Percentiles rank a stretch among this genome's conserved stretches.
phyloP scores from a whole-genome alignment of 2,888 invertebrate species.

The Hemistola chrysoprasaria region DNA sequence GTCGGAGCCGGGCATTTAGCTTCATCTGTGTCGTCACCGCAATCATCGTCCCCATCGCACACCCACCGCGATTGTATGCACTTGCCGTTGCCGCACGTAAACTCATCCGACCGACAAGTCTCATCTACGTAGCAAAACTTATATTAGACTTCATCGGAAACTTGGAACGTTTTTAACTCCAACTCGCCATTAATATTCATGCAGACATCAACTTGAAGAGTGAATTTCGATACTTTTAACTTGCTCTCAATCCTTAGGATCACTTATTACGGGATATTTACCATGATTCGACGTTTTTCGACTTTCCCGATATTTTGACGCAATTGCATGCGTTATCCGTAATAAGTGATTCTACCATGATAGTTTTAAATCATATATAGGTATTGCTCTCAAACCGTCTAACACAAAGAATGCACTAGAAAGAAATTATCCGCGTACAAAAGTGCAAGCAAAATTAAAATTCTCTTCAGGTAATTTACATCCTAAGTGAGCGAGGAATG shows the following conservation, averaged over 20 bases:
- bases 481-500: constrained; percentile 37
- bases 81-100: constrained; percentile 94
- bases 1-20: constrained; percentile 86
- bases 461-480: constrained; percentile 40
- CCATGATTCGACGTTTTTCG: too few relatives aligned
- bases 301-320: too few relatives aligned
- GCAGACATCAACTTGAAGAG: constrained; percentile 8
- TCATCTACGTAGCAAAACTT: constrained; percentile 83
- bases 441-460: constrained; percentile 43
- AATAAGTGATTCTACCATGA: too few relatives aligned
- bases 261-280: too few relatives aligned
- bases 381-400: too few relatives aligned
- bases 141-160: constrained; percentile 13
- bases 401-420: constrained; percentile 45
- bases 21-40: constrained; percentile 93
- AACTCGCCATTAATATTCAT: constrained; percentile 14
- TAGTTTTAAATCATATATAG: too few relatives aligned
- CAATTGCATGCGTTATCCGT: too few relatives aligned
- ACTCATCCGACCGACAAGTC: constrained; percentile 95
- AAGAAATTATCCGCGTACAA: constrained; percentile 33
- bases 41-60: constrained; percentile 94
- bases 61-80: constrained; percentile 94
- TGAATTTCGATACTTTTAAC: constrained; percentile 18
- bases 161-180: background rate
- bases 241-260: constrained; percentile 17